Evolutionary conservation across 30 jellyfish, hydroid and myxozoan genomes (phyloP), one percentile per base, ranked within the genome.

Genomic region (Haliclystus octoradiatus): DNA sequence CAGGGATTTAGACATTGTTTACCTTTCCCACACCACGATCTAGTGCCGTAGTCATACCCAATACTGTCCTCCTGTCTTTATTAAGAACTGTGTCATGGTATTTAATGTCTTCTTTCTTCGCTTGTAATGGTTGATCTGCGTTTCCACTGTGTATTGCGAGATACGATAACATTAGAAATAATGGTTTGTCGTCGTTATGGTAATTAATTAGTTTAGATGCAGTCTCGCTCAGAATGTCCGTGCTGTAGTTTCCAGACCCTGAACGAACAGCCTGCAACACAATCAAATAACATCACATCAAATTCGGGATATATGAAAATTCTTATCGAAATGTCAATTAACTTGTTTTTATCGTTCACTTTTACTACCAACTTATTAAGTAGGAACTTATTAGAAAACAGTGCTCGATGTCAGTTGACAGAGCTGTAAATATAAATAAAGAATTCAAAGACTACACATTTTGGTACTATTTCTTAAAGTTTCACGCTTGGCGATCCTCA

Each of bases 111-210:
- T 81, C 94, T 0, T 81, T 78, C n/a, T 83, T 82, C 26, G 94
- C 94, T 32, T 72, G 81, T 31, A 81, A 30, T 24, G 94, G 94
- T 2, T 71, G 82, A 28, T 52, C 68, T 9, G 82, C 40, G 31
- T 81, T 81, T 15, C 80, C 93, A 50, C 93, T 79, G 76, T 79
- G 93, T 15, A 79, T 81, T 0, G 93, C 93, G 28, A 70, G 73
- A 63, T 72, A 80, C 5, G 94, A 73, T 9, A 81, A 62, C 76
- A 72, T 30, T 26, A 81, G 75, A 68, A 81, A 81, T 51, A 81
- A 27, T 0, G 94, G 94, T 22, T 73, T 52, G 33, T 30, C 23
- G 29, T 34, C 57, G 28, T 65, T 75, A 28, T 81, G 94, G 23
- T 73, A 50, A 79, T 34, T 64, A 24, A 81, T 81, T 27, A 66